phyloP scores from a whole-genome alignment of 2,888 invertebrate species.

The Camptogramma bilineatum region DNA sequence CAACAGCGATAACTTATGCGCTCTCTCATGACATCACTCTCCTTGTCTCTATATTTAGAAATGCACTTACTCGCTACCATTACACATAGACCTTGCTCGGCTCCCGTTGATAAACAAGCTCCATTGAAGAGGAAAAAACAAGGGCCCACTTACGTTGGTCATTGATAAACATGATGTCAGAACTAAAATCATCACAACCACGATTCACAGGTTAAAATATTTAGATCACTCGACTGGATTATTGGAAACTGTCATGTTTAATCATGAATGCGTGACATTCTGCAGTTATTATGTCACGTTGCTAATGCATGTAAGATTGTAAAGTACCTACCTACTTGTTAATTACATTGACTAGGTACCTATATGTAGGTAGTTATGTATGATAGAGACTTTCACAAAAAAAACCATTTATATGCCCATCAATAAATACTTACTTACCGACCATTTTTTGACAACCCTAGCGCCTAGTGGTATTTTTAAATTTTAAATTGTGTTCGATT shows the following conservation, averaged over 20 bases:
- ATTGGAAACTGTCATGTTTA: slow-evolving; percentile 29
- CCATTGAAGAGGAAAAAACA: slow-evolving; percentile 45
- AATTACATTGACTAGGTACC: background rate
- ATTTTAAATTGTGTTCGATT: no score
- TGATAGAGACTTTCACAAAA: no score
- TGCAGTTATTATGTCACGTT: slow-evolving; percentile 10
- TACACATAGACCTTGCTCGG: slow-evolving; percentile 49
- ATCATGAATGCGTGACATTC: slow-evolving; percentile 8
- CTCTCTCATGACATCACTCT: slow-evolving; percentile 63
- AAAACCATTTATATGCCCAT: no score
- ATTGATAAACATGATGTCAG: slow-evolving; percentile 72
- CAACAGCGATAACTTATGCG: slow-evolving; percentile 16
- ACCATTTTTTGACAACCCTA: no score
- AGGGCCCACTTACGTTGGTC: slow-evolving; percentile 58
- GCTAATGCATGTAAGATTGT: background rate
- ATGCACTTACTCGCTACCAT: slow-evolving; percentile 60
- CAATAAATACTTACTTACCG: no score
- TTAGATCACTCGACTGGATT: slow-evolving; percentile 45
- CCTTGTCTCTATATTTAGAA: slow-evolving; percentile 72
- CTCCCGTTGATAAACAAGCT: slow-evolving; percentile 51
- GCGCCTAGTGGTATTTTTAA: no score
- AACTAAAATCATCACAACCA: slow-evolving; percentile 49
- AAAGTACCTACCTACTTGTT: background rate
- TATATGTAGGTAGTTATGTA: no score
- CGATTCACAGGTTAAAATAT: slow-evolving; percentile 51